Base-by-base conservation (phyloP, 2,888 invertebrate species). In the Blomia tropicalis region DNA sequence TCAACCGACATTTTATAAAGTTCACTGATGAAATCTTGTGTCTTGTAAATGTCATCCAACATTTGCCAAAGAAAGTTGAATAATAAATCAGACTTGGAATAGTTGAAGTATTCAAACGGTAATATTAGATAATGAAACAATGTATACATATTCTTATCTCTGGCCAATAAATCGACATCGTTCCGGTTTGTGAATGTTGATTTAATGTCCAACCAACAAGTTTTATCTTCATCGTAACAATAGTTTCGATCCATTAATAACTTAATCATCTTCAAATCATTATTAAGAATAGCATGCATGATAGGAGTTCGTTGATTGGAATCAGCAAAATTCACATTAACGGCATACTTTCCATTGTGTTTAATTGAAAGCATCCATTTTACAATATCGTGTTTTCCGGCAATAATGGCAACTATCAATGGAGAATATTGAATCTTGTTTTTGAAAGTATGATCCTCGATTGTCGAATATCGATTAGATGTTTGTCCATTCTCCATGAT, bases 261-360 rank as follows among this genome's bases (percentile, higher is more conserved):
- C 66, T 73, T 72, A 5, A 74, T 73, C 68, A 75, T 69, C 59
- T 70, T 68, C 19, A 71, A 65, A 64, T 75, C 72, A 70, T 75
- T 75, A 73, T 74, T 68, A 29, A 67, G 51, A 58, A 74, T 73
- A 51, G 75, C 75, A 69, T 75, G 72, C 74, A 75, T 75, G 36
- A 76, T 66, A 14, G 75, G 73, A 17, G 74, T 74, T n/a, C 71
- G 64, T 7, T 72, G 71, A 23, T 69, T 64, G 58, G 70, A 71
- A 68, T 75, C 75, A 11, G 72, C 66, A 65, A 72, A 70, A 67
- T 75, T 74, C 2, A 73, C 69, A 27, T 71, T 71, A 14, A 75
- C 75, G 29, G 72, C 71, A 59, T 66, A 68, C 23, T 56, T 51
- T n/a, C 41, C 58, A 19, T 62, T 62, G 17, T 25, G 31, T 43